phyloP scores from a whole-genome alignment of 2,888 invertebrate genomes.

The Isoperla grammatica region DNA sequence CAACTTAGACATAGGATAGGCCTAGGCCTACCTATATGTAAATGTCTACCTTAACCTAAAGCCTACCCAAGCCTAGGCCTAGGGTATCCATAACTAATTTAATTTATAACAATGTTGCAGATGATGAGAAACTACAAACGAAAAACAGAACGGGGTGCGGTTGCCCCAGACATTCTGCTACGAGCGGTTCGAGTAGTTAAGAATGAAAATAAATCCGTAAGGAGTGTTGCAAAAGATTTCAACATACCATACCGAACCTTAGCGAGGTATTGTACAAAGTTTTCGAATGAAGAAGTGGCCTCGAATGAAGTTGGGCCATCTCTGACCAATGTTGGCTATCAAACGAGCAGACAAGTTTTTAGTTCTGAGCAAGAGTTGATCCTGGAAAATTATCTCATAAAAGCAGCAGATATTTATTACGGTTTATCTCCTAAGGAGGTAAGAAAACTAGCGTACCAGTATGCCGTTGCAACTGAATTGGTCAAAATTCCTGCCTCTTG shows the following conservation, averaged over 20 bases:
- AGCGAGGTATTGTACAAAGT: slow-evolving; percentile 25
- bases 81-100: too few relatives aligned
- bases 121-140: too few relatives aligned
- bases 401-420: slow-evolving; percentile 27
- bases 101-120: too few relatives aligned
- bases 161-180: too few relatives aligned
- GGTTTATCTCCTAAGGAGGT: slow-evolving; percentile 35
- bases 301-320: too few relatives aligned
- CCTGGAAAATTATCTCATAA: slow-evolving; percentile 27
- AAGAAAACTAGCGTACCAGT: slow-evolving; percentile 35
- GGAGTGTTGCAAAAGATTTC: slow-evolving; percentile 25
- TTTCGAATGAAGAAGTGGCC: too few relatives aligned
- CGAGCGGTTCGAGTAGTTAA: slow-evolving; percentile 18
- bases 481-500: slow-evolving; percentile 20
- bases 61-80: too few relatives aligned
- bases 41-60: too few relatives aligned
- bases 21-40: too few relatives aligned
- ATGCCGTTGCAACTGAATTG: slow-evolving; percentile 25
- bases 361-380: slow-evolving; percentile 26
- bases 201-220: slow-evolving; percentile 10
- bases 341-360: slow-evolving; percentile 26
- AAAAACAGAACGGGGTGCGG: too few relatives aligned
- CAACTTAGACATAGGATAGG: too few relatives aligned
- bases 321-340: too few relatives aligned
- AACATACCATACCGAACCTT: slow-evolving; percentile 18